phyloP scores from a whole-genome alignment of 2,113 vertebrate genomes.

The Dipodomys spectabilis region DNA sequence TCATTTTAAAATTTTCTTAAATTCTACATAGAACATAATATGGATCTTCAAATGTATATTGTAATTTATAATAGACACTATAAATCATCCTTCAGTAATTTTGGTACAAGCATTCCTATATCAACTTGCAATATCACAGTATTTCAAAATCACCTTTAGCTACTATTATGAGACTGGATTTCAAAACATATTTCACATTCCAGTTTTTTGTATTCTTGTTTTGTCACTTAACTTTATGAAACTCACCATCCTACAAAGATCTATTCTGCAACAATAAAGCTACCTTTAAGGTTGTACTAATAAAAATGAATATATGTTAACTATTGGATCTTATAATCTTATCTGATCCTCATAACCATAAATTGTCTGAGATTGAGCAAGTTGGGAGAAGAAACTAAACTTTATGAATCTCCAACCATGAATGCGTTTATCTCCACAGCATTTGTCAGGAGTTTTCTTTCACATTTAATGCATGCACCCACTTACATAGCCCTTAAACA shows the following conservation, averaged over 20 bases:
- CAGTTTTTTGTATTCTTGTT: background rate
- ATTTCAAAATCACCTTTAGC: conserved; percentile 2
- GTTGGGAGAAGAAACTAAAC: background rate
- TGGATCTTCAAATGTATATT: background rate
- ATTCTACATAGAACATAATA: conserved; percentile 24
- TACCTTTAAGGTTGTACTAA: background rate
- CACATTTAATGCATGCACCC: background rate
- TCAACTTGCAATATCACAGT: background rate
- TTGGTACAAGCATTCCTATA: background rate
- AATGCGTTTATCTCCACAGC: background rate
- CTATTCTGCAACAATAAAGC: conserved; percentile 20
- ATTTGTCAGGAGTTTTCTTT: background rate
- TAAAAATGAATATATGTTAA: background rate
- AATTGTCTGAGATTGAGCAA: background rate
- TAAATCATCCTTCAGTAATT: conserved; percentile 10
- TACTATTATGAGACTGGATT: background rate
- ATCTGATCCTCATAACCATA: background rate
- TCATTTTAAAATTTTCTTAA: conserved; percentile 58
- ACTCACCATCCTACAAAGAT: background rate
- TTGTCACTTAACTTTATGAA: background rate
- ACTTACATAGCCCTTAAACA: too few relatives aligned
- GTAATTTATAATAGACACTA: conserved; percentile 9
- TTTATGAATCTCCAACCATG: background rate
- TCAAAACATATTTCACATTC: conserved; percentile 26
- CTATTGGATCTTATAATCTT: background rate